Percentiles rank a stretch among this genome's conserved stretches.
Evolutionary conservation across 2,888 invertebrate species (phyloP).

Genomic region (Orthonychiurus folsomi): DNA sequence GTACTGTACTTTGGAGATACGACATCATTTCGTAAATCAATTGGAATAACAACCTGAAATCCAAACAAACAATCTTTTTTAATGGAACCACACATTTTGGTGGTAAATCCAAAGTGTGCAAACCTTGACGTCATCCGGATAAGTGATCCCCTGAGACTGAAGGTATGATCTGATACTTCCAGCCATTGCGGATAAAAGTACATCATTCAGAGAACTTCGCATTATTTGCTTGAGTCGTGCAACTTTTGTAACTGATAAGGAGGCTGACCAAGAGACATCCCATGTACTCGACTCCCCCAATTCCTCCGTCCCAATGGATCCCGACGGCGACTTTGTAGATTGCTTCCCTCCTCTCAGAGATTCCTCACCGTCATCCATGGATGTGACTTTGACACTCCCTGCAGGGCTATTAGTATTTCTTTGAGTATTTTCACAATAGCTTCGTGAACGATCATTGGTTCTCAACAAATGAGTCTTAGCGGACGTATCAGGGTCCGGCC

Average conservation of each 20-base stretch:
- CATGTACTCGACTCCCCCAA: slow-evolving; percentile 27
- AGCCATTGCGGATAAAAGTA: slow-evolving; percentile 49
- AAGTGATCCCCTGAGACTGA: slow-evolving; percentile 47
- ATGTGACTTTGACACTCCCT: slow-evolving; percentile 11
- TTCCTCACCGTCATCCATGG: slow-evolving; percentile 5
- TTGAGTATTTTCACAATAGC: background rate
- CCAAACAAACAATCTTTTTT: background rate
- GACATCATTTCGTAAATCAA: slow-evolving; percentile 43
- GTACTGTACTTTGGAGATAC: slow-evolving; percentile 39
- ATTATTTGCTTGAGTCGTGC: slow-evolving; percentile 50
- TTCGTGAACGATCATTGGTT: slow-evolving; percentile 1
- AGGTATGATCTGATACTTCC: slow-evolving; percentile 49
- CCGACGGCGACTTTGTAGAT: background rate
- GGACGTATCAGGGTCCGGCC: slow-evolving; percentile 8
- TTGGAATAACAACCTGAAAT: slow-evolving; percentile 44
- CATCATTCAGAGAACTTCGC: slow-evolving; percentile 49
- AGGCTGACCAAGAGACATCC: slow-evolving; percentile 48
- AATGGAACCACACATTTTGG: too few species aligned
- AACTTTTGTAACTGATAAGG: slow-evolving; percentile 46
- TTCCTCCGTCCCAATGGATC: slow-evolving; percentile 14
- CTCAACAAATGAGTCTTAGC: slow-evolving; percentile 8
- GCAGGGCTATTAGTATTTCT: slow-evolving; percentile 4
- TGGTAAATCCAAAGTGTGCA: too few species aligned
- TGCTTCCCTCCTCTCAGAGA: slow-evolving; percentile 9
- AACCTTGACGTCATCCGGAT: slow-evolving; percentile 49